Conservation (phyloP, 2,113 vertebrate genomes). For the Meriones unguiculatus region DNA sequence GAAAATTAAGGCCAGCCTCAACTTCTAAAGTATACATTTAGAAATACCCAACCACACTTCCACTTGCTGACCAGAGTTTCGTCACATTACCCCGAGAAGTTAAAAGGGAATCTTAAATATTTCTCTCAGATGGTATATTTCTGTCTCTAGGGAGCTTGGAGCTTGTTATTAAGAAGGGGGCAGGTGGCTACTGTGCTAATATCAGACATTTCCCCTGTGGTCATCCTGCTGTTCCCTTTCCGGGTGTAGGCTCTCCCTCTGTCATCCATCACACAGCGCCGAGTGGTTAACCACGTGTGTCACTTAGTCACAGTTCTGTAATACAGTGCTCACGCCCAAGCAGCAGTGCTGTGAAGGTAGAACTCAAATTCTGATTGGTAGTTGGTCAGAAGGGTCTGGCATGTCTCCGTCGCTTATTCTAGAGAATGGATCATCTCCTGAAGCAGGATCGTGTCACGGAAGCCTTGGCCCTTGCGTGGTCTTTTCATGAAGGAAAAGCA, state of each 20-base stretch:
- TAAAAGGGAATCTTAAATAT: constrained; percentile 5
- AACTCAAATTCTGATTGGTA: neutral
- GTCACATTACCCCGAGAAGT: neutral
- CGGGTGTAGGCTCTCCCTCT: neutral
- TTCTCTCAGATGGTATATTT: neutral
- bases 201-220: neutral
- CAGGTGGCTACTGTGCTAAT: neutral
- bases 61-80: neutral
- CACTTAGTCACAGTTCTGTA: neutral
- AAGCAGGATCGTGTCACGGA: constrained; percentile 96
- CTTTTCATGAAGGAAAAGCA: constrained; percentile 97
- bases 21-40: constrained; percentile 5
- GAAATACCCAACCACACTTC: constrained; percentile 22
- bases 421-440: constrained; percentile 96
- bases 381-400: neutral
- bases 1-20: neutral
- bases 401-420: constrained; percentile 68
- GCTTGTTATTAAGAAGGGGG: neutral
- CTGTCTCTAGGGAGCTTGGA: neutral
- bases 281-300: constrained; percentile 42
- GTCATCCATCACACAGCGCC: neutral
- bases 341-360: constrained; percentile 9
- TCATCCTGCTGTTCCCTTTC: neutral
- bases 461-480: constrained; percentile 97
- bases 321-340: neutral